Conservation (phyloP, 2,888 invertebrate genomes). For the Metallyticus violacea region DNA sequence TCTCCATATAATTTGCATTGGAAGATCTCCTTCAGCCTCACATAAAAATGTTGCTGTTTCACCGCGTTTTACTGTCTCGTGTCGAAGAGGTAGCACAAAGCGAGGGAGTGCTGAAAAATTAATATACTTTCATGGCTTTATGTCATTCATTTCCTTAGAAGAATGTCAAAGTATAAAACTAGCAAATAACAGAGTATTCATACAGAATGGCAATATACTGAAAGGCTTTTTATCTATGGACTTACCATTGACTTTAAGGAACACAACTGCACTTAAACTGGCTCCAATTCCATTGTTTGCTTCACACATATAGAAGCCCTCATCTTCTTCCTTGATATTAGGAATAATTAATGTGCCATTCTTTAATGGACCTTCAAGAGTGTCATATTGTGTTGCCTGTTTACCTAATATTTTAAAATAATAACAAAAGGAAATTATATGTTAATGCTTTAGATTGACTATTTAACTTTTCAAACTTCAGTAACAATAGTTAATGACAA, state of each 20-base stretch:
- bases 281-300: constrained; percentile 45
- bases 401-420: constrained; percentile 16
- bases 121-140: neutral
- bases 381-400: constrained; percentile 26
- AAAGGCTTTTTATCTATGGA: neutral
- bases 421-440: neutral
- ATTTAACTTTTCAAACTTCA: too few relatives aligned
- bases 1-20: constrained; percentile 35
- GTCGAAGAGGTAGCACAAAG: constrained; percentile 29
- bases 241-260: constrained; percentile 36
- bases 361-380: constrained; percentile 20
- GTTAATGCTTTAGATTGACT: neutral
- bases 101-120: constrained; percentile 32
- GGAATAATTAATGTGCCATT: constrained; percentile 35
- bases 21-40: constrained; percentile 35
- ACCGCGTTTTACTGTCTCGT: constrained; percentile 33
- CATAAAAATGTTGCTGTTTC: constrained; percentile 33
- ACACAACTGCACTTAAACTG: constrained; percentile 45
- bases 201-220: neutral
- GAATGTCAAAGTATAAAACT: neutral
- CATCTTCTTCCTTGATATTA: constrained; percentile 30
- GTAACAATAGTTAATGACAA: too few relatives aligned
- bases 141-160: neutral
- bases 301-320: constrained; percentile 45
- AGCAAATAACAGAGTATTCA: neutral